Conservation (phyloP, 2,888 invertebrate species). For the Pachliopta kotzebuea region DNA sequence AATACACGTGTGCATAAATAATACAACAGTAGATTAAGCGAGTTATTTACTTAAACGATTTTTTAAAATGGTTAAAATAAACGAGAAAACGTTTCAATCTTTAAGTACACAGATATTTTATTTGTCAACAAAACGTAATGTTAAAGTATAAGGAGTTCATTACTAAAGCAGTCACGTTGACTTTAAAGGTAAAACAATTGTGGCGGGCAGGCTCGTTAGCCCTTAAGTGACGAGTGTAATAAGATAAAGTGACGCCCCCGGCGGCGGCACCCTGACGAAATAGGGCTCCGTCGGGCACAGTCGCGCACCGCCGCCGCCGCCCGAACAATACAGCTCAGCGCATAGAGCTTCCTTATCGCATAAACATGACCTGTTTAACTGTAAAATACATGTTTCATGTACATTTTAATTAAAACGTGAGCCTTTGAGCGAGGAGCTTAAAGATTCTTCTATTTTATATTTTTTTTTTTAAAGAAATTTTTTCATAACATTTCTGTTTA, state of each 20-base stretch:
- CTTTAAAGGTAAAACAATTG: conserved; percentile 62
- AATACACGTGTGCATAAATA: too few relatives aligned
- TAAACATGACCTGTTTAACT: conserved; percentile 26
- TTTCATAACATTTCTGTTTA: too few relatives aligned
- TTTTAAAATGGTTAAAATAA: too few relatives aligned
- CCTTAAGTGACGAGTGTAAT: conserved; percentile 67
- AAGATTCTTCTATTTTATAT: background rate
- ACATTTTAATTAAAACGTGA: conserved; percentile 14
- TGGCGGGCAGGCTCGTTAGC: conserved; percentile 57
- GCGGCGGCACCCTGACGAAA: conserved; percentile 56
- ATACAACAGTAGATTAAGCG: background rate
- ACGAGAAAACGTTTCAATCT: too few relatives aligned
- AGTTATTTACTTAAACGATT: too few relatives aligned
- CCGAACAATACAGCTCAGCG: conserved; percentile 33
- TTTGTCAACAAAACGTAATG: conserved; percentile 3
- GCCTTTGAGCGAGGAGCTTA: background rate
- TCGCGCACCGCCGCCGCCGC: conserved; percentile 29
- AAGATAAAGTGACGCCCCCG: conserved; percentile 66
- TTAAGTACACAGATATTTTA: too few relatives aligned
- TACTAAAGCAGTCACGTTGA: conserved; percentile 55
- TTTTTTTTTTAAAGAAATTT: background rate
- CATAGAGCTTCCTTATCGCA: conserved; percentile 27
- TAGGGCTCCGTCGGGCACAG: conserved; percentile 42
- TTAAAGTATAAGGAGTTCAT: conserved; percentile 2
- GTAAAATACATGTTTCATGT: conserved; percentile 16